Conservation (phyloP, 2,888 invertebrate genomes). For the Ptilodon capucinus region DNA sequence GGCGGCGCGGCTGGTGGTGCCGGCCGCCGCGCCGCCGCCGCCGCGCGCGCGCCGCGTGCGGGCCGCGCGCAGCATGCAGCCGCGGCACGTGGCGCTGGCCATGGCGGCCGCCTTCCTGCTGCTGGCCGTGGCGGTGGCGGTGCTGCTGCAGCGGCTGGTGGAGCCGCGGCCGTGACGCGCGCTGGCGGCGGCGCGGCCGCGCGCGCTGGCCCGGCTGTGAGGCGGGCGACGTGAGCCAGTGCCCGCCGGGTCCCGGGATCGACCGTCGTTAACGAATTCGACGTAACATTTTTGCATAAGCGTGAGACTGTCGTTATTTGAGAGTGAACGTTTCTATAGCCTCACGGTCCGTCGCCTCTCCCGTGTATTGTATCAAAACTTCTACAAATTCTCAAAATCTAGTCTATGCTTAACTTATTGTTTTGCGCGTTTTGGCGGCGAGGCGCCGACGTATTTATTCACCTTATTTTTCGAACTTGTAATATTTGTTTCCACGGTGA, state of each 20-base stretch:
- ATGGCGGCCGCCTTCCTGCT: constrained; percentile 83
- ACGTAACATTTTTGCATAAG: constrained; percentile 12
- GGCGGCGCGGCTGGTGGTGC: constrained; percentile 78
- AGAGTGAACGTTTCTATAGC: constrained; percentile 53
- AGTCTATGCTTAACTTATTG: constrained; percentile 69
- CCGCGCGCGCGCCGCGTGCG: constrained; percentile 84
- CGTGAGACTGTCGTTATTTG: constrained; percentile 53
- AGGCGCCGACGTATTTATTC: constrained; percentile 46
- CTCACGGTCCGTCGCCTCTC: constrained; percentile 45
- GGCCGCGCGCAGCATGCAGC: constrained; percentile 69
- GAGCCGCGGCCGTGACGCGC: constrained; percentile 75
- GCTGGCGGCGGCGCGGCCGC: constrained; percentile 63
- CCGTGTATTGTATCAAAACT: constrained; percentile 50
- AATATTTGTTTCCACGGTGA: constrained; percentile 49
- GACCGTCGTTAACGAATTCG: neutral
- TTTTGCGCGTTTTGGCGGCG: constrained; percentile 36
- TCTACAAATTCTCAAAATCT: constrained; percentile 64
- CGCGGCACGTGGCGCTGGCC: constrained; percentile 83
- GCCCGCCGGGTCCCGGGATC: constrained; percentile 1
- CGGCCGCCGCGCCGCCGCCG: constrained; percentile 64
- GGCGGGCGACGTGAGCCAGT: too few relatives aligned
- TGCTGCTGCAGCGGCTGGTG: constrained; percentile 82
- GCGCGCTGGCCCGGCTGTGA: constrained; percentile 64
- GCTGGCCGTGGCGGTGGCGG: constrained; percentile 84
- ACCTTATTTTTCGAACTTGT: constrained; percentile 41